These are phyloP conservation scores for Trichoplusia ni DNA, from an alignment of 1,140 invertebrate species.

Conservation along the genomic window DNA sequence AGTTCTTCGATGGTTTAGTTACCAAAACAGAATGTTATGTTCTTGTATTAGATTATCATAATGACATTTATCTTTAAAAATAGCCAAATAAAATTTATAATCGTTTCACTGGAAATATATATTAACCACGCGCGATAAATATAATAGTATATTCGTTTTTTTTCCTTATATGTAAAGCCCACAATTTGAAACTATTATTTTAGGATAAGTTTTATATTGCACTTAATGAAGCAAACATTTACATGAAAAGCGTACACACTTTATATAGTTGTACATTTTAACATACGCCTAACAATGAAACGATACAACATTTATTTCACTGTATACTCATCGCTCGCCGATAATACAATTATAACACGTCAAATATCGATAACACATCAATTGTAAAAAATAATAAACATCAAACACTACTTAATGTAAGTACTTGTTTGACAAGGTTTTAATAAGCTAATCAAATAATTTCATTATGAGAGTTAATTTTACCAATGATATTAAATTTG, in stretches of 20 bases:
- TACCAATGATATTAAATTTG: conserved; percentile 48
- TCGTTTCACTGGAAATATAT: conserved; percentile 13
- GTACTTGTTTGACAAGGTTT: conserved; percentile 45
- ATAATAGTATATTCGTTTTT: no score
- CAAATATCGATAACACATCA: conserved; percentile 6
- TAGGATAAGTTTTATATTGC: no score
- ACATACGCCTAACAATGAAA: no score
- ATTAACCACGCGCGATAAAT: neutral
- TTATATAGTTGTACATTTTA: no score
- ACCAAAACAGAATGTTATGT: conserved; percentile 18
- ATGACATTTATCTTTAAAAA: neutral
- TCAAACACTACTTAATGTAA: conserved; percentile 50
- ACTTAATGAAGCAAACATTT: no score
- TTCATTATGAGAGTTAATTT: conserved; percentile 5
- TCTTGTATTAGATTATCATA: neutral
- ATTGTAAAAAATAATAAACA: conserved; percentile 25
- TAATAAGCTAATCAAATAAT: conserved; percentile 26
- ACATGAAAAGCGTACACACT: no score
- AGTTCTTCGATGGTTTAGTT: conserved; percentile 36
- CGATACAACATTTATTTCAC: neutral
- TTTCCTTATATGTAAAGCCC: no score
- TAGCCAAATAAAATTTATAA: conserved; percentile 42
- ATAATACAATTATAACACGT: neutral
- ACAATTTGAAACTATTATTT: no score
- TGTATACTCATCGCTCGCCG: neutral